Evolutionary conservation across 2,113 vertebrate genomes (phyloP).

Genomic region (Melanocharis versteri): DNA sequence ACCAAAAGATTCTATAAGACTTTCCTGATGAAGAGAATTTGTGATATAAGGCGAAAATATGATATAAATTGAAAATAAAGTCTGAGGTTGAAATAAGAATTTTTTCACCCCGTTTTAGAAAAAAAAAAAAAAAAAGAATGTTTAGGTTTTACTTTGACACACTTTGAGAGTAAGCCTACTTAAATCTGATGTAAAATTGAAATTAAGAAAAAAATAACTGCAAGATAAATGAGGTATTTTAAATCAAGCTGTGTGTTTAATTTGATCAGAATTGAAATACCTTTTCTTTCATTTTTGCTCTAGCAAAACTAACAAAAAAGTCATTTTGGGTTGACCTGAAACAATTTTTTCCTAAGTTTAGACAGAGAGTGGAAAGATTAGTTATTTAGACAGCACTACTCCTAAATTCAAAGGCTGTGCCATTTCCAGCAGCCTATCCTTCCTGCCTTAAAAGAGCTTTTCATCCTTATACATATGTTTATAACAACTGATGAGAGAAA

Average conservation of each 20-base stretch:
- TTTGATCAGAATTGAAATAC: neutral
- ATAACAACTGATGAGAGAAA: conserved; percentile 47
- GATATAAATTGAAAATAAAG: neutral
- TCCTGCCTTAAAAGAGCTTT: conserved; percentile 48
- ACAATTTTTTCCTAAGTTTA: neutral
- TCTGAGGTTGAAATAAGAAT: neutral
- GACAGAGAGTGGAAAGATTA: neutral
- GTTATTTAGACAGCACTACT: conserved; percentile 17
- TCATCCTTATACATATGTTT: conserved; percentile 21
- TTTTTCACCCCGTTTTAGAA: neutral
- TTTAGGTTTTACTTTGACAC: neutral
- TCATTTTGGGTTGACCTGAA: neutral
- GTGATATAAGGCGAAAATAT: neutral
- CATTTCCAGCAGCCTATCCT: conserved; percentile 30
- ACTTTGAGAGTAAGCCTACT: neutral
- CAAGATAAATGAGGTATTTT: neutral
- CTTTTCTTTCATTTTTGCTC: conserved; percentile 22
- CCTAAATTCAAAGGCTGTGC: neutral
- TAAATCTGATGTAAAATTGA: neutral
- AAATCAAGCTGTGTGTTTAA: neutral
- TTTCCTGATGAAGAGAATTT: neutral
- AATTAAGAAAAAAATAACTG: neutral
- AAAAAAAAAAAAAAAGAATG: neutral
- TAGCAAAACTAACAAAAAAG: neutral
- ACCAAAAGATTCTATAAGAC: neutral